Evolutionary conservation across 2,113 vertebrate genomes (phyloP).

Genomic region (Panthera tigris): DNA sequence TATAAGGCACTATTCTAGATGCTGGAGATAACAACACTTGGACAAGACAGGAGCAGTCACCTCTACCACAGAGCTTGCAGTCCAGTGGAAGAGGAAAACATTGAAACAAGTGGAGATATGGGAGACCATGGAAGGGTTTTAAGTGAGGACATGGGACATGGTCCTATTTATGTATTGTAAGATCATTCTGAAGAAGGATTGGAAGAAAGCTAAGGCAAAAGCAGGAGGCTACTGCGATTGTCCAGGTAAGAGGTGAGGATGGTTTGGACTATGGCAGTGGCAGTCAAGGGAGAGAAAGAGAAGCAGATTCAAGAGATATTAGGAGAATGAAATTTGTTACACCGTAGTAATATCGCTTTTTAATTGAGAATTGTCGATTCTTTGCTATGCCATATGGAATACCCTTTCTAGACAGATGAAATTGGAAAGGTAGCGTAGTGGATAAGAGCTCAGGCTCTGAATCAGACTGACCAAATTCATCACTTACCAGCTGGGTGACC

Average conservation of each 20-base stretch:
- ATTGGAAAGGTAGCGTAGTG: neutral
- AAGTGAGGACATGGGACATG: neutral
- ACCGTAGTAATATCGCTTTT: neutral
- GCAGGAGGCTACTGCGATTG: neutral
- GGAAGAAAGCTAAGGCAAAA: neutral
- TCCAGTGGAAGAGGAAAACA: neutral
- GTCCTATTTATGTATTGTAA: neutral
- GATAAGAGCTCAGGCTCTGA: neutral
- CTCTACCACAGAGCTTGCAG: neutral
- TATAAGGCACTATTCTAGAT: neutral
- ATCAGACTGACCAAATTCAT: constrained; percentile 22
- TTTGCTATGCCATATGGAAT: neutral
- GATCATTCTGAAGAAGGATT: neutral
- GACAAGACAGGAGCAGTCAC: neutral
- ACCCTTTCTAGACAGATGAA: constrained; percentile 3
- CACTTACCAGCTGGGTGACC: constrained; percentile 1
- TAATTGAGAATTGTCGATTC: neutral
- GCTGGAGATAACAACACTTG: neutral
- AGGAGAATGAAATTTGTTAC: neutral
- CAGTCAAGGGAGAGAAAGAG: neutral
- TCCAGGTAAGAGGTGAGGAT: neutral
- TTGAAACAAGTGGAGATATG: neutral
- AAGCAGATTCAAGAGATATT: neutral
- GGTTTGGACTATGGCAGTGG: neutral
- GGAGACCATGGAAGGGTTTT: neutral